Evolutionary conservation across 2,888 invertebrate genomes (phyloP), one percentile per base, ranked within the genome.

Genomic region (Ditula angustiorana): DNA sequence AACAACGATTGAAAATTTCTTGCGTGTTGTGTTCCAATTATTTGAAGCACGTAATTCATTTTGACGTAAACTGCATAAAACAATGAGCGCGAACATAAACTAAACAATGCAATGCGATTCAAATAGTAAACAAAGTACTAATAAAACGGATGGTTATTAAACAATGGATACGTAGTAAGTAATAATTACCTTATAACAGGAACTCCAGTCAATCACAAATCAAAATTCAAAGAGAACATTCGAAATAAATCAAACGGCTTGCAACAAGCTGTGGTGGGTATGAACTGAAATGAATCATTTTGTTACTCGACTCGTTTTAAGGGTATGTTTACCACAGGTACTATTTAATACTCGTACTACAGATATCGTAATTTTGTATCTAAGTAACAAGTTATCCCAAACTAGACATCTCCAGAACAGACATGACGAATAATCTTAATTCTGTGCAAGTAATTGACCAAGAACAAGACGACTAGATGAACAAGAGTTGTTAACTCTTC

Each of bases 111-210:
- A 19, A 41, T 8, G 41, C 41, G 23, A 46, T 46, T 16, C 23
- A 11, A n/a, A 19, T 21, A 21, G 21, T 44, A 21, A 44, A 46
- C 46, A 46, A 46, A 23, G 44, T 8, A n/a, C n/a, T n/a, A 46
- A n/a, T 26, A 37, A 61, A 61, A 47, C 37, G 19, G n/a, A n/a
- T 16, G 24, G 56, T 49, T 62, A 56, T 26, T 37, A 49, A 46
- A 50, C 0, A 61, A 56, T 30, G 46, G 24, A 19, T 41, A 26
- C 4, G 23, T 61, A 62, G 49, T 49, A 11, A 13, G 11, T 16
- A 13, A 50, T 50, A 50, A 50, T 50, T 28, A 28, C 49, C 49
- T n/a, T n/a, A 11, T 24, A n/a, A 13, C 47, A 47, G 49, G 26
- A 50, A 13, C 7, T 16, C n/a, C 28, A 13, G 13, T 26, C 11